phyloP scores from a whole-genome alignment of 1,140 invertebrate genomes.

The Drosophila neocordata region DNA sequence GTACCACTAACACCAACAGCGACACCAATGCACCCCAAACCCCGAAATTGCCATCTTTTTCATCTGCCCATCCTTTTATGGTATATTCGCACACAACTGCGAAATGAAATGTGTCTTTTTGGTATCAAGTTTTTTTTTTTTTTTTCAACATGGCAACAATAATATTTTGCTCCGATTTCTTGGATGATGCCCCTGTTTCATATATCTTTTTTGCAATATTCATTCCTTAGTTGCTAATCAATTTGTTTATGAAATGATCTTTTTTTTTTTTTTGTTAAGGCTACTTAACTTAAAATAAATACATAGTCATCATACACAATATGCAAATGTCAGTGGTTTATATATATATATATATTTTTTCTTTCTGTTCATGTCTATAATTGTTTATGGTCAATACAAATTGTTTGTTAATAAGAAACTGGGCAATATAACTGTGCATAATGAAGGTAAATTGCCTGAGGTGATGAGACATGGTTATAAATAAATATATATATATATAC shows the following conservation, averaged over 20 bases:
- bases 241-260: conserved; percentile 68
- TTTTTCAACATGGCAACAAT: conserved; percentile 46
- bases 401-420: conserved; percentile 24
- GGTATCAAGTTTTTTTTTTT: too few species aligned
- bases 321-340: conserved; percentile 45
- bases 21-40: not conserved
- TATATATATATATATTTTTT: too few species aligned
- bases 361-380: conserved; percentile 23
- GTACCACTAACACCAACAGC: conserved; percentile 12
- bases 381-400: conserved; percentile 31
- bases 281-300: conserved; percentile 54
- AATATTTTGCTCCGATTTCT: conserved; percentile 13
- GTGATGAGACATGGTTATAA: not conserved
- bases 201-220: conserved; percentile 57
- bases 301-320: conserved; percentile 27
- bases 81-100: conserved; percentile 65
- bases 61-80: not conserved
- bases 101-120: conserved; percentile 36
- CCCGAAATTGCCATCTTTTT: not conserved
- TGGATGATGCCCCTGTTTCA: conserved; percentile 13
- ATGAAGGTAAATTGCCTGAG: conserved; percentile 23
- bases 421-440: conserved; percentile 13
- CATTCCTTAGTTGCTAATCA: conserved; percentile 68
- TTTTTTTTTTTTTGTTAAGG: conserved; percentile 33
- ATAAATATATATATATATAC: not conserved